Conservation (phyloP, 2,888 invertebrate genomes). For the Bellardia bayeri region DNA sequence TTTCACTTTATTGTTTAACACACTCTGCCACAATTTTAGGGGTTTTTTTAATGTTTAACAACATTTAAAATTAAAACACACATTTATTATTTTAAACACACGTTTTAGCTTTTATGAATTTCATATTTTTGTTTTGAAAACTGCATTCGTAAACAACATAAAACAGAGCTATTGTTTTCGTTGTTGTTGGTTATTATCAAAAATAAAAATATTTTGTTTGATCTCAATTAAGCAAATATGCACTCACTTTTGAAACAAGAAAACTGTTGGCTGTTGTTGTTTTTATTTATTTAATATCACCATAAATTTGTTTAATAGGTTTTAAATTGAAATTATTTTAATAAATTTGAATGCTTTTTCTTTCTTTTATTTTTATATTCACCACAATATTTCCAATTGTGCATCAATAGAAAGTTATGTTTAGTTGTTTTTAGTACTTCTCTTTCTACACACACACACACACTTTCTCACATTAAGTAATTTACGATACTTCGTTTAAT, state of each 20-base stretch:
- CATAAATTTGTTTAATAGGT: no score
- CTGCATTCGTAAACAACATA: conserved; percentile 59
- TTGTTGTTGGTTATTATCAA: background rate
- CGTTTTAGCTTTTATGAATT: conserved; percentile 6
- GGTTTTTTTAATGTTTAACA: conserved; percentile 25
- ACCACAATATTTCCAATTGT: background rate
- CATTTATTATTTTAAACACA: conserved; percentile 31
- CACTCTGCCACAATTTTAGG: background rate
- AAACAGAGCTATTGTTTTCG: background rate
- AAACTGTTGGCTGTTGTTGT: no score
- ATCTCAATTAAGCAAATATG: no score
- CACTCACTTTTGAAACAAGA: no score
- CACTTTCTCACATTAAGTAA: background rate
- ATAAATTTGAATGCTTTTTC: background rate
- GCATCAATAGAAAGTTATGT: conserved; percentile 51
- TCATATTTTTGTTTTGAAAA: conserved; percentile 54
- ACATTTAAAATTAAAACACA: conserved; percentile 21
- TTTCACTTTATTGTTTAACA: conserved; percentile 51
- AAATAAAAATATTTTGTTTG: background rate
- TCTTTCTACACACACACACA: background rate
- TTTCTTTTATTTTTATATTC: conserved; percentile 12
- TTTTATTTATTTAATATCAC: no score
- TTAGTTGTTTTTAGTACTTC: conserved; percentile 5
- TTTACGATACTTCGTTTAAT: conserved; percentile 1
- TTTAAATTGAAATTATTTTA: background rate